Base-by-base conservation (phyloP, 1,140 invertebrate genomes). In the Dolichoris vasculosae region DNA sequence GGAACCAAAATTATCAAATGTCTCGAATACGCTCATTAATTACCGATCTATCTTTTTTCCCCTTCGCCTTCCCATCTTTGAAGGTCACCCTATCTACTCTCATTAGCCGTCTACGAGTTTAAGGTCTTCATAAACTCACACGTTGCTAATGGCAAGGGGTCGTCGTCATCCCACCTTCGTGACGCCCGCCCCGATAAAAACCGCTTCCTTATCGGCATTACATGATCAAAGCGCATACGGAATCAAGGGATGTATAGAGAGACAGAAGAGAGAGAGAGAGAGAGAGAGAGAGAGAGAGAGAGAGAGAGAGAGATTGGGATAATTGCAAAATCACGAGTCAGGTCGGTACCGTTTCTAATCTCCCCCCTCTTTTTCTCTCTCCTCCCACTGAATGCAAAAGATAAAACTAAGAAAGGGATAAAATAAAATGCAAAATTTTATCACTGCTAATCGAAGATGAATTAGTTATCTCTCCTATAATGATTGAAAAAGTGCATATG, bases 341-440 rank as follows among this genome's bases (percentile, higher is more conserved):
- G 38, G 63, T 64, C 77, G 35, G 67, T 80, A 85, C 77, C 67
- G 83, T 85, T 85, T 81, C 77, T 85, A 85, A 81, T 85, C 48
- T 69, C 32, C 38, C 43, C 11, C 2, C 46, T 30, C 35, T 15
- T 9, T 67, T 40, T 64, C 38, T 63, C 32, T 63, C 55, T 32
- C 17, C 15, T 40, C 20, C 7, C 17, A 20, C 38, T 26, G 17
- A 73, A 43, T n/a, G 20, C 0, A 43, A 73, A n/a, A 43, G 40
- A n/a, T 73, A n/a, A 69, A 75, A 13, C 2, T 64, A 38, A 63
- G 59, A 67, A 38, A 51, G 4, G 48, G 78, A 80, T 35, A 23
- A 32, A 80, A 9, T 20, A n/a, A 73, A 59, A 77, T 77, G 75
- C 59, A 76, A 69, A 78, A 84, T 78, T 67, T 84, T 83, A 76